These are phyloP conservation scores for Calameuta idolon DNA, from an alignment of 2,888 invertebrate genomes.

Conservation along the genomic window DNA sequence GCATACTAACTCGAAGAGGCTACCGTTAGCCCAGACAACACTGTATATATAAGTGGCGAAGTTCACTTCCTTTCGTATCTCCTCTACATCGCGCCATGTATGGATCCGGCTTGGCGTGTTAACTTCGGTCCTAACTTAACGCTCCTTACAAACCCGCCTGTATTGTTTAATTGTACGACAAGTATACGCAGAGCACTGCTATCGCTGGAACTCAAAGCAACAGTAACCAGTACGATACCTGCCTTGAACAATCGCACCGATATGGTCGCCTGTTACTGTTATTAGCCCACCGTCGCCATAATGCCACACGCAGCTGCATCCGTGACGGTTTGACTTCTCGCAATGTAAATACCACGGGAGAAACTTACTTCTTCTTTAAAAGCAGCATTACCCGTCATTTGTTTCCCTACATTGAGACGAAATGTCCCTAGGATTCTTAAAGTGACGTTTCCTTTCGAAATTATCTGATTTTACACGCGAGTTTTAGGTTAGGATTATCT, in stretches of 20 bases:
- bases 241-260: not conserved
- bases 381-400: not conserved
- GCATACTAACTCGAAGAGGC: constrained; percentile 56
- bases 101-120: constrained; percentile 7
- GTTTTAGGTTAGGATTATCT: not conserved
- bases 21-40: constrained; percentile 42
- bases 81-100: constrained; percentile 11
- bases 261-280: constrained; percentile 2
- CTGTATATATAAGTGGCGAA: constrained; percentile 6
- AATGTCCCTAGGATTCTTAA: not conserved
- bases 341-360: not conserved
- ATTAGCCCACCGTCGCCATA: not conserved
- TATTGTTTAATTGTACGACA: constrained; percentile 12
- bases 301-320: not conserved
- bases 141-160: not conserved
- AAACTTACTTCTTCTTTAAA: no score
- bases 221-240: not conserved
- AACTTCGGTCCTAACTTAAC: constrained; percentile 14
- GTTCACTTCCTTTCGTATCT: constrained; percentile 12
- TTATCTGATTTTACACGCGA: not conserved
- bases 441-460: not conserved
- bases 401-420: not conserved
- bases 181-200: not conserved
- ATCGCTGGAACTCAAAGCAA: not conserved
- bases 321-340: not conserved